phyloP scores from a whole-genome alignment of 2,113 vertebrate species.

The Sitta europaea region DNA sequence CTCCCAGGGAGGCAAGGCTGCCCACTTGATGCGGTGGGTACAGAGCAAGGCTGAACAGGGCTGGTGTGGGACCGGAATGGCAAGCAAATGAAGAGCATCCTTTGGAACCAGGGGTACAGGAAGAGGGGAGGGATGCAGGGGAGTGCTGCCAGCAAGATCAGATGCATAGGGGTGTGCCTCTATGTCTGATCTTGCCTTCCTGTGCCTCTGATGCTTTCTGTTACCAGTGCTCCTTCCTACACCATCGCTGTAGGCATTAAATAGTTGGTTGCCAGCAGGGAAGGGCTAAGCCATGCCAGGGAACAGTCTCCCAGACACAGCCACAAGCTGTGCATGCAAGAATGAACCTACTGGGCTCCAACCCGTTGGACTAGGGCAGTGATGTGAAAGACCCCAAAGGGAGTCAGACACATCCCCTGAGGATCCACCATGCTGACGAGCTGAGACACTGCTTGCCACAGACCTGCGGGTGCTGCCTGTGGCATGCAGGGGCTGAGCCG shows the following conservation, averaged over 20 bases:
- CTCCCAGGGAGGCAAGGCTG: not conserved
- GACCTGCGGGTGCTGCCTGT: not conserved
- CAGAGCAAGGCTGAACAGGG: rapidly evolving
- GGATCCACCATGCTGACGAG: not conserved
- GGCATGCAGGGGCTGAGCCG: rapidly evolving
- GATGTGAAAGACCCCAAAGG: not conserved
- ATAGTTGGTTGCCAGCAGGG: not conserved
- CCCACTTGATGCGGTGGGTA: not conserved
- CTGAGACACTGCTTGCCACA: rapidly evolving
- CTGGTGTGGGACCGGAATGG: not conserved
- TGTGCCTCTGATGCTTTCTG: not conserved
- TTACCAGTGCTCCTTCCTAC: not conserved
- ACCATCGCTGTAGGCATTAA: rapidly evolving
- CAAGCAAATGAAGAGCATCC: not conserved
- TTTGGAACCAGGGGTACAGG: not conserved
- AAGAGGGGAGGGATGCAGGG: not conserved
- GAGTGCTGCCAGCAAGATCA: not conserved
- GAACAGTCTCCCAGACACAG: not conserved
- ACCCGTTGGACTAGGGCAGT: not conserved
- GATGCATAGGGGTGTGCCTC: not conserved
- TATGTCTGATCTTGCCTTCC: not conserved
- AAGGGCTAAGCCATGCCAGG: not conserved
- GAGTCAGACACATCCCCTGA: not conserved
- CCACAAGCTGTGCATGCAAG: not conserved
- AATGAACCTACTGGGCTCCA: not conserved